Evolutionary conservation across 2,797 vertebrate species (phyloP).

Genomic region (Gila robusta): DNA sequence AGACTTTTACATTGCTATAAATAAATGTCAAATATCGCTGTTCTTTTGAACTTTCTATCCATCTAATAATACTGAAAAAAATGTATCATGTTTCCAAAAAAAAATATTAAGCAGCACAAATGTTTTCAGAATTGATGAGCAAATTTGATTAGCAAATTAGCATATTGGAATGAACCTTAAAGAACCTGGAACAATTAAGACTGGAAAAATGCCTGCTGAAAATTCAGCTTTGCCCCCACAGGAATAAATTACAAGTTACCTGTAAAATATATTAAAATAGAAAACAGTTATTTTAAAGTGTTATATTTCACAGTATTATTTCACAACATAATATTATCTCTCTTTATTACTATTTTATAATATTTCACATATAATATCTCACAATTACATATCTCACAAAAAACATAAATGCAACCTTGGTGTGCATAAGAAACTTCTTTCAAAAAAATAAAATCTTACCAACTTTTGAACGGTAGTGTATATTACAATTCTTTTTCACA

Average conservation of each 20-base stretch:
- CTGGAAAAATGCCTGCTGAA: background rate
- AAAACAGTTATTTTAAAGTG: background rate
- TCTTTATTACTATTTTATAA: background rate
- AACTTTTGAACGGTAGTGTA: no score
- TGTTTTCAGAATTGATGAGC: no score
- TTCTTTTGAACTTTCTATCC: background rate
- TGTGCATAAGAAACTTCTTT: background rate
- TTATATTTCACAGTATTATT: background rate
- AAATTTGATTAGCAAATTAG: no score
- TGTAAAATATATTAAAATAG: background rate
- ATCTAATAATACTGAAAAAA: background rate
- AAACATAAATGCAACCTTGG: background rate
- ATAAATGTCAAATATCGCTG: background rate
- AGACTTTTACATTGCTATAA: background rate
- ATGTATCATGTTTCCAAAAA: background rate
- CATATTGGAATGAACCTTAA: background rate
- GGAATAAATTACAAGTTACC: background rate
- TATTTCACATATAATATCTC: slow-evolving; percentile 1
- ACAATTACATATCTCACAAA: background rate
- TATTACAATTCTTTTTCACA: background rate
- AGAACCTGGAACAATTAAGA: background rate
- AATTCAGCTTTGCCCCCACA: background rate
- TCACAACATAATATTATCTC: background rate
- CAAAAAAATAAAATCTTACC: background rate
- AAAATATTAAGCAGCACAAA: background rate